Percentiles rank a stretch among this genome's conserved stretches.
Evolutionary conservation across 1,140 invertebrate species (phyloP).

Genomic region (Drosophila auraria): DNA sequence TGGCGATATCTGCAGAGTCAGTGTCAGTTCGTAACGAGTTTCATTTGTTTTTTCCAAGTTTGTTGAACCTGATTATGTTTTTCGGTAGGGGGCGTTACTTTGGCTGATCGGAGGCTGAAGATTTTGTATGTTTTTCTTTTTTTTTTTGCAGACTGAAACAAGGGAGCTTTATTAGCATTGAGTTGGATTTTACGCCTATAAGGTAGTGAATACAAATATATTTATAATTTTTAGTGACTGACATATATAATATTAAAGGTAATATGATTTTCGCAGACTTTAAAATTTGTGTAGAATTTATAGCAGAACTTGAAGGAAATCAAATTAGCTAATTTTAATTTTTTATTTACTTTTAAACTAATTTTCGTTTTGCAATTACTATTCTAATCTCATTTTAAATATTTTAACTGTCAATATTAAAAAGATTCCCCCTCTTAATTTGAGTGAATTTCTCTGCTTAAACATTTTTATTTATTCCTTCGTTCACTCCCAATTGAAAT

Average conservation of each 20-base stretch:
- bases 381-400: neutral
- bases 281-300: too few species aligned
- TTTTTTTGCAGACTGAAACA: neutral
- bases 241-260: neutral
- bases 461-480: neutral
- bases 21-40: conserved; percentile 34
- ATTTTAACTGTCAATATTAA: neutral
- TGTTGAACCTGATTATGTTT: conserved; percentile 49
- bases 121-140: conserved; percentile 21
- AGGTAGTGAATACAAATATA: neutral
- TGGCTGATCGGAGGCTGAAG: neutral
- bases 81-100: conserved; percentile 27
- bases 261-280: too few species aligned
- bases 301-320: neutral
- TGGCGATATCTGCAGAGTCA: conserved; percentile 42
- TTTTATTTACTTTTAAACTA: neutral
- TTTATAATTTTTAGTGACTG: too few species aligned
- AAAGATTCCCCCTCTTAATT: too few species aligned
- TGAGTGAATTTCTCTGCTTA: too few species aligned
- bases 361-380: neutral
- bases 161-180: conserved; percentile 16
- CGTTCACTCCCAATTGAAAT: neutral
- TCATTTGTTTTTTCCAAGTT: conserved; percentile 29
- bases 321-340: neutral
- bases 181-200: conserved; percentile 3